Conservation (phyloP, 2,113 vertebrate species). For the Cinclus mexicanus region DNA sequence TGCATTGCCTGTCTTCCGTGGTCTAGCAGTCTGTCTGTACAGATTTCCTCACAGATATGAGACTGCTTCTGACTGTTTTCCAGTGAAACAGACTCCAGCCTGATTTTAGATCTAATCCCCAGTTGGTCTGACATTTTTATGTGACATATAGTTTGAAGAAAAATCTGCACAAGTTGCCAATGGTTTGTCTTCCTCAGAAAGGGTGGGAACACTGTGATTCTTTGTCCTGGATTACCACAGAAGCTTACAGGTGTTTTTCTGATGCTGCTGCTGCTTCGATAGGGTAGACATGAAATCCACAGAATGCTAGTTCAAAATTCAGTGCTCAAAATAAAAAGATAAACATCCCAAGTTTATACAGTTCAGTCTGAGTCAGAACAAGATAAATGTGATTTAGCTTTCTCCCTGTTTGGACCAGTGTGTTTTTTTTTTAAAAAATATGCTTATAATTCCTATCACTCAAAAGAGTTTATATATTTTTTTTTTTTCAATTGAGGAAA, state of each 20-base stretch:
- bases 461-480: not conserved
- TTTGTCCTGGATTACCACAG: not conserved
- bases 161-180: not conserved
- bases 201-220: not conserved
- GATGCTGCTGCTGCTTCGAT: not conserved
- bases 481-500: not conserved
- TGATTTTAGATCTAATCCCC: slow-evolving; percentile 11
- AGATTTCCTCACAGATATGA: not conserved
- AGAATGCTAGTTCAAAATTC: not conserved
- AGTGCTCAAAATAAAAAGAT: not conserved
- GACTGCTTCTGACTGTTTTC: slow-evolving; percentile 16
- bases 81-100: slow-evolving; percentile 1
- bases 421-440: not conserved
- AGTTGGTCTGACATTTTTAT: slow-evolving; percentile 1
- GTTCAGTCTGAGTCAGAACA: not conserved
- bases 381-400: not conserved
- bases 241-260: not conserved
- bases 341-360: not conserved
- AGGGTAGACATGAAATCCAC: not conserved
- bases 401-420: not conserved
- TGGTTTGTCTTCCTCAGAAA: not conserved
- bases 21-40: not conserved
- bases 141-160: slow-evolving; percentile 4
- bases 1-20: not conserved
- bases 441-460: not conserved